phyloP scores from a whole-genome alignment of 2,888 invertebrate genomes.

The Cyaniris semiargus region DNA sequence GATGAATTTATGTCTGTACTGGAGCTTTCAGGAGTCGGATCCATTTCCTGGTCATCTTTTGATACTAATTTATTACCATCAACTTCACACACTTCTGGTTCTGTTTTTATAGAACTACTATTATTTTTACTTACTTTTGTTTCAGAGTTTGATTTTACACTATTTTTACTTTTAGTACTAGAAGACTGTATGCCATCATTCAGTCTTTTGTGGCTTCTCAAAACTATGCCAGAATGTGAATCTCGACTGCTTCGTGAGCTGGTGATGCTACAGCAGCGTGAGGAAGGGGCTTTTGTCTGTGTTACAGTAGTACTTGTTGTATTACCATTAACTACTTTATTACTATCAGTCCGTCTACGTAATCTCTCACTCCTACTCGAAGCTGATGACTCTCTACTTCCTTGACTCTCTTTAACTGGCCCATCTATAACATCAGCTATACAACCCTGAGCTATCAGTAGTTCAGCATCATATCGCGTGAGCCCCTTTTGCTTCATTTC shows the following conservation, averaged over 20 bases:
- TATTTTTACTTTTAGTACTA: conserved; percentile 58
- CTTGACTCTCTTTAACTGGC: conserved; percentile 58
- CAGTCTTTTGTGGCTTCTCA: conserved; percentile 83
- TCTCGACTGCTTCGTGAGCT: conserved; percentile 76
- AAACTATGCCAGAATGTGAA: conserved; percentile 78
- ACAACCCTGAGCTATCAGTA: conserved; percentile 90
- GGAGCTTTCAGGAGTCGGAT: conserved; percentile 49
- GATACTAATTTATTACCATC: conserved; percentile 49
- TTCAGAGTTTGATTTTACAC: conserved; percentile 55
- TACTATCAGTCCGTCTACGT: conserved; percentile 62
- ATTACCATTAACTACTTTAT: conserved; percentile 55
- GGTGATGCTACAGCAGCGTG: conserved; percentile 70
- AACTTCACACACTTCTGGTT: conserved; percentile 55
- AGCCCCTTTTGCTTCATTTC: conserved; percentile 91
- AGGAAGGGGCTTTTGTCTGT: conserved; percentile 58
- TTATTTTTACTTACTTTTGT: conserved; percentile 58
- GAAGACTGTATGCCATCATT: conserved; percentile 52
- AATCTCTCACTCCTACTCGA: conserved; percentile 67
- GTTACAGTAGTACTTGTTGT: conserved; percentile 58
- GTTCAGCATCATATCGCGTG: conserved; percentile 93
- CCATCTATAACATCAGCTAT: conserved; percentile 84
- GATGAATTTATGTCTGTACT: conserved; percentile 50
- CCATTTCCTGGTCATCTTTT: conserved; percentile 50
- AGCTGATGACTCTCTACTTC: conserved; percentile 71
- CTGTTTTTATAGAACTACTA: conserved; percentile 55